Conservation (phyloP, 2,113 vertebrate species). For the Chionomys nivalis region DNA sequence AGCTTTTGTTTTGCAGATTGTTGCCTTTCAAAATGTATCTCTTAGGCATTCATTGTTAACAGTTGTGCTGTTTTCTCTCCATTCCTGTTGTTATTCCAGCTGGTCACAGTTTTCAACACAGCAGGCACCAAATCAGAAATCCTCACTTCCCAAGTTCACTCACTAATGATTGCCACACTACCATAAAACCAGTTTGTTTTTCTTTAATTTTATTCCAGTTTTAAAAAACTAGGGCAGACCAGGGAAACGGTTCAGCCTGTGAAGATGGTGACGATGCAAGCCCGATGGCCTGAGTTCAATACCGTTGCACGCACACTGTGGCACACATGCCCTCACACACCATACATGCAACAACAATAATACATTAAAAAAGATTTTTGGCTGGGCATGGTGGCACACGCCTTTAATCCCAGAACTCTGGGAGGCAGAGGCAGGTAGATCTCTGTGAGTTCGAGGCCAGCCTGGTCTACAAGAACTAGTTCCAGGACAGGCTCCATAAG, state of each 20-base stretch:
- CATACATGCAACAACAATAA: background rate
- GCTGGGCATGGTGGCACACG: no score
- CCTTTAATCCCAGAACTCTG: no score
- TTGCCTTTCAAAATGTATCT: conserved; percentile 92
- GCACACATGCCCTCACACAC: background rate
- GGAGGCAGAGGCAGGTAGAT: no score
- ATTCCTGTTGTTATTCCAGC: conserved; percentile 90
- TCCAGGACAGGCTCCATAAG: no score
- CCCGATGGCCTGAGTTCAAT: background rate
- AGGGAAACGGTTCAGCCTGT: background rate
- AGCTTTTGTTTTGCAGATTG: conserved; percentile 94
- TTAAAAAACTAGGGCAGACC: background rate
- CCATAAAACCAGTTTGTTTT: conserved; percentile 92
- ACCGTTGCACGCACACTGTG: background rate
- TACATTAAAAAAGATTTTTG: conserved; percentile 88
- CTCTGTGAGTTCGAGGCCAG: no score
- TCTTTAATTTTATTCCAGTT: conserved; percentile 94
- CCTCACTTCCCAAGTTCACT: conserved; percentile 92
- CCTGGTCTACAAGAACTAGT: no score
- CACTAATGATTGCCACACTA: conserved; percentile 90
- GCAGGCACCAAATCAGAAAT: conserved; percentile 92
- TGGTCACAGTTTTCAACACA: conserved; percentile 91
- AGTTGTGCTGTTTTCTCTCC: conserved; percentile 92
- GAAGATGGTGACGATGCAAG: background rate
- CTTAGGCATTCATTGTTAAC: conserved; percentile 92